Evolutionary conservation across 2,797 vertebrate species (phyloP).

Genomic region (Buceros bicornis): DNA sequence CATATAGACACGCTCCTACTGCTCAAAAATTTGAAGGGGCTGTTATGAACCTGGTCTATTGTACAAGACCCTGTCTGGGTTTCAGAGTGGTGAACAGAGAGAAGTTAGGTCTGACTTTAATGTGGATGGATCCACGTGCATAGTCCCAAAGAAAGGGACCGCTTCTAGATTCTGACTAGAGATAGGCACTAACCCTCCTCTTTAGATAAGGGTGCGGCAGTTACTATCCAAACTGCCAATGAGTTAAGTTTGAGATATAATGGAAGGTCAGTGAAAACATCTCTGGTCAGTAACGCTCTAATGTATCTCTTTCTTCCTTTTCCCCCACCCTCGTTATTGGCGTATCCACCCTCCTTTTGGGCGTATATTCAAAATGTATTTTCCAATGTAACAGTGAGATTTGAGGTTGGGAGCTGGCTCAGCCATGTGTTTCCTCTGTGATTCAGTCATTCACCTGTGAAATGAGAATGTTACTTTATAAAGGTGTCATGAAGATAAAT

Average conservation of each 20-base stretch:
- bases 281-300: background rate
- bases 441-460: background rate
- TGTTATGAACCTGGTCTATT: background rate
- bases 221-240: background rate
- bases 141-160: background rate
- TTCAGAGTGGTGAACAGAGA: background rate
- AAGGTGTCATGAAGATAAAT: background rate
- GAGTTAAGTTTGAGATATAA: background rate
- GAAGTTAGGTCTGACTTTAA: background rate
- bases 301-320: background rate
- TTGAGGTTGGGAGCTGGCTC: background rate
- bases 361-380: background rate
- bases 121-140: background rate
- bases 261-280: background rate
- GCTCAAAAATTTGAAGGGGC: background rate
- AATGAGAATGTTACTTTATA: background rate
- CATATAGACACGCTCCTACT: background rate
- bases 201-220: background rate
- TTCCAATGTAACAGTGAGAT: background rate
- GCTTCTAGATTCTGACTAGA: background rate
- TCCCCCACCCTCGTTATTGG: background rate
- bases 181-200: background rate
- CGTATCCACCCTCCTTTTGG: background rate
- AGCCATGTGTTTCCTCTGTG: background rate
- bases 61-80: background rate